phyloP scores from a whole-genome alignment of 2,888 invertebrate species.

The Trichopoda pennipes region DNA sequence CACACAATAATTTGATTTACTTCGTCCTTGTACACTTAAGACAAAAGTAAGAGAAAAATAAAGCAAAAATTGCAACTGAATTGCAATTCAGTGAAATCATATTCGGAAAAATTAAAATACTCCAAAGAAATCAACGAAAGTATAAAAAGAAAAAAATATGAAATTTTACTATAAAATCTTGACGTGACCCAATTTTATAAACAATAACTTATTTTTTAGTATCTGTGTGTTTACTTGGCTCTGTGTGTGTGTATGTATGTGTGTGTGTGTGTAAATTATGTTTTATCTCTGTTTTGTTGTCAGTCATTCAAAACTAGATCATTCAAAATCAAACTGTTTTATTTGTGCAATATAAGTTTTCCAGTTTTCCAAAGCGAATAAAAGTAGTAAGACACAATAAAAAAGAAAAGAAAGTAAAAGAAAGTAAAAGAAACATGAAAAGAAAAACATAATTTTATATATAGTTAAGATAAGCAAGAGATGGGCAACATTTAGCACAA shows the following conservation, averaged over 20 bases:
- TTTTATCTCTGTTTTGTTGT: slow-evolving; percentile 19
- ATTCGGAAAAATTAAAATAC: slow-evolving; percentile 29
- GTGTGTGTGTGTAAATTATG: background rate
- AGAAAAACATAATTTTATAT: slow-evolving; percentile 39
- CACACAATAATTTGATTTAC: slow-evolving; percentile 42
- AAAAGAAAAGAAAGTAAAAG: slow-evolving; percentile 5
- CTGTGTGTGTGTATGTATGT: background rate
- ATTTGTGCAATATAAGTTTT: slow-evolving; percentile 57
- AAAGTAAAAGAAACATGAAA: slow-evolving; percentile 4
- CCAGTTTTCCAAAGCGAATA: slow-evolving; percentile 32
- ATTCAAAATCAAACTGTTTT: slow-evolving; percentile 57
- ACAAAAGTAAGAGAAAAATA: slow-evolving; percentile 11
- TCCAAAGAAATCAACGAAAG: slow-evolving; percentile 30
- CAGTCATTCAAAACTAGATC: slow-evolving; percentile 53
- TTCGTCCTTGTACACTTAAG: slow-evolving; percentile 45
- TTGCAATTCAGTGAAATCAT: slow-evolving; percentile 49
- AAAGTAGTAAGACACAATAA: slow-evolving; percentile 19
- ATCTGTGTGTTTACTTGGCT: background rate
- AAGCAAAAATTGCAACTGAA: slow-evolving; percentile 10
- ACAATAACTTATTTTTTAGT: slow-evolving; percentile 34
- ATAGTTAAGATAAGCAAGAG: slow-evolving; percentile 37
- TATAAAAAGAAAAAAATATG: background rate
- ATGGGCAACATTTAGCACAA: background rate
- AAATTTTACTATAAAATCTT: slow-evolving; percentile 40
- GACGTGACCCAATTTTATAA: slow-evolving; percentile 60